phyloP scores from a whole-genome alignment of 1,140 invertebrate species.

The Calycopis cecrops region DNA sequence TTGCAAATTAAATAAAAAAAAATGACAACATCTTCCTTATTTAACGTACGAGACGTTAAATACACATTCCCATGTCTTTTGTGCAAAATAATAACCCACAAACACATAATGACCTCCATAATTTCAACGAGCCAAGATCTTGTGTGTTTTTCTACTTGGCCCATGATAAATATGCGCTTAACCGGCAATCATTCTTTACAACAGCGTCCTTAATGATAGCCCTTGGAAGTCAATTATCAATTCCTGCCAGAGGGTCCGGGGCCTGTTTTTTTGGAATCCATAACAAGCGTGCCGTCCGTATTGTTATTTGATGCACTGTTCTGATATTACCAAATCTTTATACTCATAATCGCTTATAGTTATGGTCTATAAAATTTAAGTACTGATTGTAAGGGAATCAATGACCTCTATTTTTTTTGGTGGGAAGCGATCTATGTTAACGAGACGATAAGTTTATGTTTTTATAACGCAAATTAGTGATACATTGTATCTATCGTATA shows the following conservation, averaged over 20 bases:
- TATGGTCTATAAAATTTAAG: conserved; percentile 11
- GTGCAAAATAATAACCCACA: conserved; percentile 14
- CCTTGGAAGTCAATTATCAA: conserved; percentile 71
- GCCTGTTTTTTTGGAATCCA: conserved; percentile 47
- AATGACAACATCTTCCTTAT: no score
- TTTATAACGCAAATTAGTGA: no score
- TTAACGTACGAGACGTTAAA: not conserved
- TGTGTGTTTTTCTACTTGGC: conserved; percentile 62
- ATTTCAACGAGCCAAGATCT: conserved; percentile 57
- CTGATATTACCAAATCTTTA: conserved; percentile 31
- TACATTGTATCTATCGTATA: no score
- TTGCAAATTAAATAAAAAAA: no score
- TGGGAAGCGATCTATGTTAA: conserved; percentile 13
- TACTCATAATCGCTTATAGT: conserved; percentile 25
- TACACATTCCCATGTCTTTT: conserved; percentile 3
- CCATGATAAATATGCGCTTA: conserved; percentile 44
- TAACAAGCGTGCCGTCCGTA: conserved; percentile 58
- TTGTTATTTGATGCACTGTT: conserved; percentile 30
- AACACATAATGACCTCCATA: conserved; percentile 49
- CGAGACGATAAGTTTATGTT: not conserved
- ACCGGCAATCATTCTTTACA: conserved; percentile 60
- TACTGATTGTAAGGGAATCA: conserved; percentile 11
- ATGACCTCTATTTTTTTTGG: conserved; percentile 12
- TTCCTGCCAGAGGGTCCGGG: conserved; percentile 55
- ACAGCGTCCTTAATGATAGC: conserved; percentile 65